Percentiles rank a stretch among this genome's conserved stretches.
Conservation (phyloP, 2,113 vertebrate genomes). For the Tachysurus vachellii region DNA sequence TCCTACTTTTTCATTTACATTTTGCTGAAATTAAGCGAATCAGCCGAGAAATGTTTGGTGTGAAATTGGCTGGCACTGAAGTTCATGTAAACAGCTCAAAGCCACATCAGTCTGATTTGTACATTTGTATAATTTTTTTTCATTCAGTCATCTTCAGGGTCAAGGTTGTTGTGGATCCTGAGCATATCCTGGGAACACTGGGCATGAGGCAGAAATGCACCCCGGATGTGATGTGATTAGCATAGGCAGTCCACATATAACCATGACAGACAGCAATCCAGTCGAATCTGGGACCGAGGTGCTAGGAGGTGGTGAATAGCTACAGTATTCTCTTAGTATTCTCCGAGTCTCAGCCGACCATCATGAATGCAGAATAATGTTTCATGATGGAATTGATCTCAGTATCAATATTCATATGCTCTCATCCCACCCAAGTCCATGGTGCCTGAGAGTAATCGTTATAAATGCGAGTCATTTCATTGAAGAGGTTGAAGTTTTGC, state of each 20-base stretch:
- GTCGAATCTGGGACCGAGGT: not conserved
- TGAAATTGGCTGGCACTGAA: not conserved
- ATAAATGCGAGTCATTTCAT: slow-evolving; percentile 30
- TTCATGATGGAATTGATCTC: not conserved
- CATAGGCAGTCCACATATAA: not conserved
- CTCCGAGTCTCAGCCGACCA: not conserved
- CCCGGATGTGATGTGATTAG: not conserved
- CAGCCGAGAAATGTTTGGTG: not conserved
- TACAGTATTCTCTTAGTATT: not conserved
- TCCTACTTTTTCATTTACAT: not conserved
- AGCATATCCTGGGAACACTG: not conserved
- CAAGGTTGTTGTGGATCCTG: not conserved
- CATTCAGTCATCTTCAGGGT: not conserved
- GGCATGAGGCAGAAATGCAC: not conserved
- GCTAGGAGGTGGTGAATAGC: not conserved
- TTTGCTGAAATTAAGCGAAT: not conserved
- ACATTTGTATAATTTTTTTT: not conserved
- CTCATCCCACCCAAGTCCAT: not conserved
- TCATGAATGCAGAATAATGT: not conserved
- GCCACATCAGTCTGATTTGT: not conserved
- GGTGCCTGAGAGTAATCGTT: slow-evolving; percentile 9
- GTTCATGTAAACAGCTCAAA: not conserved
- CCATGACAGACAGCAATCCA: not conserved
- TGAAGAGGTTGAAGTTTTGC: not conserved
- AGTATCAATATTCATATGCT: not conserved